phyloP scores from a whole-genome alignment of 2,888 invertebrate genomes.

The Melanostoma mellinum region DNA sequence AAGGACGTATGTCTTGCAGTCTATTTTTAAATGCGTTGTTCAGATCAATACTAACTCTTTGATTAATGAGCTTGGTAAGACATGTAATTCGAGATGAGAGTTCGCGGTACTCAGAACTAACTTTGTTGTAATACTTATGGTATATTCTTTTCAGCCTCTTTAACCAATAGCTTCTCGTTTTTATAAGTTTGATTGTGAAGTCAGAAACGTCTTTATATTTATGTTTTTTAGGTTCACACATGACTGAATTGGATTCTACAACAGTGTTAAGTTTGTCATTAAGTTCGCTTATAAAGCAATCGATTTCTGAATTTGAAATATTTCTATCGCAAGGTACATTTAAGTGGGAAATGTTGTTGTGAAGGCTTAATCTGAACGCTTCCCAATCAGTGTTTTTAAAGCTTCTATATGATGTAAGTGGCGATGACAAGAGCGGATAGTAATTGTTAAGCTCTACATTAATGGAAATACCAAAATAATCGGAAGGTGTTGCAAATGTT shows the following conservation, averaged over 20 bases:
- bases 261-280: not conserved
- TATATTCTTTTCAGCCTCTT: conserved; percentile 12
- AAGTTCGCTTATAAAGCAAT: not conserved
- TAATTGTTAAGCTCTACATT: not conserved
- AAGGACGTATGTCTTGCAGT: not conserved
- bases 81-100: conserved; percentile 18
- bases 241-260: conserved; percentile 17
- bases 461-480: conserved; percentile 1
- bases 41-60: conserved; percentile 18
- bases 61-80: conserved; percentile 9
- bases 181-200: conserved; percentile 5
- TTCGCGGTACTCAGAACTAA: conserved; percentile 1
- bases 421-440: not conserved
- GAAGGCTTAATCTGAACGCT: conserved; percentile 5
- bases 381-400: conserved; percentile 10
- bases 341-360: not conserved
- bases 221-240: conserved; percentile 1
- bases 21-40: conserved; percentile 14
- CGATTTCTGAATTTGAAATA: not conserved
- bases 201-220: conserved; percentile 14
- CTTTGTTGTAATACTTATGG: conserved; percentile 13
- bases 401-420: not conserved
- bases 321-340: conserved; percentile 3
- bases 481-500: not conserved
- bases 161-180: conserved; percentile 11